phyloP scores from a whole-genome alignment of 2,888 invertebrate species.

The Odiellus spinosus region DNA sequence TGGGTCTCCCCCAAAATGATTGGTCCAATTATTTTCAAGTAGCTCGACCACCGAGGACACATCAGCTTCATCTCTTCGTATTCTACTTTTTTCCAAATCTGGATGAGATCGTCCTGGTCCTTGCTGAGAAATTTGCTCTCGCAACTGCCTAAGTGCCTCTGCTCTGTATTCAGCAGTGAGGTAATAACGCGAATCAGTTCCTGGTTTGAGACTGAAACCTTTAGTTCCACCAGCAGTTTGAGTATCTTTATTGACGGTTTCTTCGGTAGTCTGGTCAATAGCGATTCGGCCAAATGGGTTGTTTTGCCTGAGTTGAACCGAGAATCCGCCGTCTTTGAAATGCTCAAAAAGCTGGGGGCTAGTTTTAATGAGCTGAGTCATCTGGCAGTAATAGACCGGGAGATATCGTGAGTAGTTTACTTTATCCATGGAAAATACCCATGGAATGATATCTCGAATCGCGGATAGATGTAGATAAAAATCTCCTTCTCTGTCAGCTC shows the following conservation, averaged over 20 bases:
- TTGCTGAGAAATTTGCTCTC: neutral
- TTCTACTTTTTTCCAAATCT: neutral
- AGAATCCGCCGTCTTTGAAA: neutral
- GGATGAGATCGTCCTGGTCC: neutral
- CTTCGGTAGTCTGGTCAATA: neutral
- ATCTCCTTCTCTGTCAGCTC: neutral
- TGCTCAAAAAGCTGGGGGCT: neutral
- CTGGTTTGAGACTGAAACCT: neutral
- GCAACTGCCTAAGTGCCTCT: neutral
- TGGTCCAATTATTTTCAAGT: neutral
- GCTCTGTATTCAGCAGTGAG: neutral
- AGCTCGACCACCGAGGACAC: neutral
- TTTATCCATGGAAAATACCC: neutral
- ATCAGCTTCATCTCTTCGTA: neutral
- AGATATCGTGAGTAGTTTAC: neutral
- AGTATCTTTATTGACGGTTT: neutral
- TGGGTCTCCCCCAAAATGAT: neutral
- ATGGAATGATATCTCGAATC: neutral
- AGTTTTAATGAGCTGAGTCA: neutral
- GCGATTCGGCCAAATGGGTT: neutral
- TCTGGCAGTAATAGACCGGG: neutral
- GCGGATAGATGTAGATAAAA: constrained; percentile 1
- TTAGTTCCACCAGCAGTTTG: neutral
- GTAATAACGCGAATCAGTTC: neutral
- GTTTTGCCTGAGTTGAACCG: neutral